Base-by-base conservation (phyloP, 2,888 invertebrate species). In the Petrophora chlorosata region DNA sequence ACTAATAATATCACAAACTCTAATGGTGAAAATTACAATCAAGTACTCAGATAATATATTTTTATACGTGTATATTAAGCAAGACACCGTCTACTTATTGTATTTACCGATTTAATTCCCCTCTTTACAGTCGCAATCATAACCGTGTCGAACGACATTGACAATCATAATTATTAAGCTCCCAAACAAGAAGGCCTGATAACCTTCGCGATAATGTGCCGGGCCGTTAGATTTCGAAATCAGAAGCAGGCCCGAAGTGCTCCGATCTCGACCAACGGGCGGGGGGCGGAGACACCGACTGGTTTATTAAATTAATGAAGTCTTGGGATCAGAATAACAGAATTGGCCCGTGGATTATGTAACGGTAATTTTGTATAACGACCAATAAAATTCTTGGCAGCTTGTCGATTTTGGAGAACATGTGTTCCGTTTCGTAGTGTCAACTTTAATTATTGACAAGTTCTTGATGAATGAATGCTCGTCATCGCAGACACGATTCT, bases 281-380 rank as follows among this genome's bases (percentile, higher is more conserved):
- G 49, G 42, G 43, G 30, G 42, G 33, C 33, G 45, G 33, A 28
- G 28, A 17, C 19, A 17, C n/a, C 29, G 38, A 56, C 57, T 51
- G 54, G 59, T 57, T 59, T 55, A 57, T 53, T 50, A 56, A 53
- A 56, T 57, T 56, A 59, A 59, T 59, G 56, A 62, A 54, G 50
- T 47, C 38, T 40, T 38, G 41, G 28, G 55, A 43, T 46, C 45
- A 35, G 15, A 40, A 14, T 35, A 36, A 40, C 44, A 43, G 40
- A 59, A 49, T 53, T 36, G 50, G 30, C 16, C 39, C 34, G 34
- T 53, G 39, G 48, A 58, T 61, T 56, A 56, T 42, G 56, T 61
- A 61, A 59, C 61, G 61, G 60, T 58, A 48, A 51, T 61, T 43
- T 55, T 50, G 56, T 54, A 48, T 55, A 45, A 39, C 51, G 48